Base-by-base conservation (phyloP, 2,888 invertebrate species). In the Drosophila robusta region DNA sequence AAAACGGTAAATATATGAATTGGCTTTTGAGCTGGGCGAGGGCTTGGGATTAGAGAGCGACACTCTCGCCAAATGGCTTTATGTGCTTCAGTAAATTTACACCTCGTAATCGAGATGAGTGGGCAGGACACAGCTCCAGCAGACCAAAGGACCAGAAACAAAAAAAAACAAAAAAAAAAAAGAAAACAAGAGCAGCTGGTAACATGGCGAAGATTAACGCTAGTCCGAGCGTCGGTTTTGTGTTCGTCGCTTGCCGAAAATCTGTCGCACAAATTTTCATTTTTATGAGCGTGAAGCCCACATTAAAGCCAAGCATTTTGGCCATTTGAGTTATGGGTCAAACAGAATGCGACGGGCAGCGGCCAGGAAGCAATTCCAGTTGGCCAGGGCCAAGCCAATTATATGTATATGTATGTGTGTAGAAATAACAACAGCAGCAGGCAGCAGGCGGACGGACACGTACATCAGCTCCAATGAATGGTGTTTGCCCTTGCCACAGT, bases 71-170 rank as follows among this genome's bases (percentile, higher is more conserved):
- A 84, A 89, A 87, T 87, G 87, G 84, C 81, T 87, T 89, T 86
- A 88, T 86, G 89, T 80, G 79, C 79, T 80, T 76, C 81, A 78
- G 83, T 89, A 88, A 88, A 88, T 89, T 88, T 87, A 82, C 89
- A 89, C 89, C 89, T 89, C 83, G 84, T 87, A 87, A 89, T 81
- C 87, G 78, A 80, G 82, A 78, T 76, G 78, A 85, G 87, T 73
- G 82, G 69, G 60, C 45, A 58, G 38, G 8, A 38, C 50, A 54
- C 18, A 50, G 18, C 18, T 18, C 11, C 44, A 49, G 41, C n/a
- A 24, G 22, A 9, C 41, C 51, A 52, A 39, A 16, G 26, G 38
- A 39, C 38, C 11, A 6, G 38, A 9, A 18, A 41, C n/a, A 38
- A 34, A 41, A 38, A 42, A 18, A 18, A 18, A 41, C n/a, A 38